Percentiles rank a stretch among this genome's conserved stretches.
These are phyloP conservation scores for Adoxophyes honmai DNA, from an alignment of 1,140 invertebrate species.

Conservation along the genomic window DNA sequence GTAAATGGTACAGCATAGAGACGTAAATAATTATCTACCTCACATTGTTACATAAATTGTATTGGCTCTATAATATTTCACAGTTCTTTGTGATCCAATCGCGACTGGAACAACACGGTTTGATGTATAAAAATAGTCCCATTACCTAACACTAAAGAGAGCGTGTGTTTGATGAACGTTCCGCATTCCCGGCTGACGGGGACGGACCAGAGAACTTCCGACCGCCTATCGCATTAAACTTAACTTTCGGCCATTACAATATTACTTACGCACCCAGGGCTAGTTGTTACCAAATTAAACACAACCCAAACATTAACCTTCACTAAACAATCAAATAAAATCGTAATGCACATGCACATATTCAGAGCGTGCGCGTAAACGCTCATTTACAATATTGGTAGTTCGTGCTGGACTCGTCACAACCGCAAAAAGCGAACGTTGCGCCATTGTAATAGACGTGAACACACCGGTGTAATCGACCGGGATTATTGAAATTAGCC, in stretches of 20 bases:
- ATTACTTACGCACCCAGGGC: too few species aligned
- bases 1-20: too few species aligned
- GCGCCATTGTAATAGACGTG: background rate
- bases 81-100: background rate
- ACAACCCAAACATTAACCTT: too few species aligned
- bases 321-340: background rate
- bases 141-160: slow-evolving; percentile 7
- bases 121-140: slow-evolving; percentile 1
- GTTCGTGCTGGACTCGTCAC: slow-evolving; percentile 1
- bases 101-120: background rate
- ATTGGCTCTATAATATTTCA: too few species aligned
- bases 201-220: too few species aligned
- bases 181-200: slow-evolving; percentile 5
- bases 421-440: slow-evolving; percentile 1
- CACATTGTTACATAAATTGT: too few species aligned
- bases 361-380: background rate
- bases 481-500: slow-evolving; percentile 5
- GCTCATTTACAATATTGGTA: background rate
- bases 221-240: too few species aligned
- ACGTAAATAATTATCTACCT: too few species aligned
- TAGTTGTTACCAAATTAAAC: too few species aligned
- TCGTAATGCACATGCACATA: background rate
- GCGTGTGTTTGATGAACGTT: slow-evolving; percentile 10
- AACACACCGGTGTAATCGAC: background rate
- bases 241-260: too few species aligned